These are phyloP conservation scores for Balearica regulorum DNA, from an alignment of 2,797 vertebrate genomes.

Conservation along the genomic window DNA sequence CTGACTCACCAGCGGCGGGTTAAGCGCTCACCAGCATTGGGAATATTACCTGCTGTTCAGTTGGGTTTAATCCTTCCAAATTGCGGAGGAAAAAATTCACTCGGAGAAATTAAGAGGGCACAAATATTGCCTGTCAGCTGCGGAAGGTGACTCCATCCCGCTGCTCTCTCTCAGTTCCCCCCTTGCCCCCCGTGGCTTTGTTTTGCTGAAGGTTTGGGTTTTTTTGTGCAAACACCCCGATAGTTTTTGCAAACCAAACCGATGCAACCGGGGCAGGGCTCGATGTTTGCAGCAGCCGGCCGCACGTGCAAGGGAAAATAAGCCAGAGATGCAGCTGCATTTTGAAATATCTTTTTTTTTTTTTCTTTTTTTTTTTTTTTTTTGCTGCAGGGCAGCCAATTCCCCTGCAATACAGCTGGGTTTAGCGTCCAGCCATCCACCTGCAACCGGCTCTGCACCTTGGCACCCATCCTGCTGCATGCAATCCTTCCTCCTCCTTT, in stretches of 20 bases:
- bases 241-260: not conserved
- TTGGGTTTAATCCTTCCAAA: not conserved
- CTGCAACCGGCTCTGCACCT: not conserved
- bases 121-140: not conserved
- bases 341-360: not conserved
- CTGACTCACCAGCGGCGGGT: fast-evolving
- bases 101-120: not conserved
- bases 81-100: not conserved
- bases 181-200: fast-evolving
- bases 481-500: not conserved
- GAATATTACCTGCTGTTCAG: not conserved
- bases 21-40: not conserved
- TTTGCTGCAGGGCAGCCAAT: not conserved
- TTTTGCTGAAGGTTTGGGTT: not conserved
- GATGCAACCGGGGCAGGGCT: not conserved
- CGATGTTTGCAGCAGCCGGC: not conserved
- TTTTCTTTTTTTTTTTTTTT: no score
- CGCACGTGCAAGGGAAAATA: not conserved
- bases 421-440: not conserved
- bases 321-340: not conserved
- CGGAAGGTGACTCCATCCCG: fast-evolving
- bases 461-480: not conserved
- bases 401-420: not conserved
- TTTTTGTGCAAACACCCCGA: not conserved
- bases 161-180: not conserved